Evolutionary conservation across 2,797 vertebrate genomes (phyloP).

Genomic region (Decapterus maruadsi): DNA sequence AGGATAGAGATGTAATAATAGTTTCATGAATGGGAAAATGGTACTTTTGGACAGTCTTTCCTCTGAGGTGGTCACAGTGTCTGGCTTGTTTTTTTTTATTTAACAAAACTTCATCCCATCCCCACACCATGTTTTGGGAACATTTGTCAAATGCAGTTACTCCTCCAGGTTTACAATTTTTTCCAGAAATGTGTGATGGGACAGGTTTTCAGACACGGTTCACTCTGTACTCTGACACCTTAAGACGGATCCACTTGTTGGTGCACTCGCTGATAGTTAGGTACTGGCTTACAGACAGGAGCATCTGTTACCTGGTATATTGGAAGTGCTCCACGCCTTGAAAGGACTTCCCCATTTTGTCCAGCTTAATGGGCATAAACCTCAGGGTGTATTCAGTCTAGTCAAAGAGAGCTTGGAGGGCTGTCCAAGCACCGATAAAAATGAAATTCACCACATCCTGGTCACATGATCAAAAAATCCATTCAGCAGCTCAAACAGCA

Average conservation of each 20-base stretch:
- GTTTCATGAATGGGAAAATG: background rate
- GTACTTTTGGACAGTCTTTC: background rate
- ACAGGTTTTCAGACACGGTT: background rate
- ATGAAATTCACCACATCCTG: slow-evolving; percentile 31
- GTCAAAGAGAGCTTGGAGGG: slow-evolving; percentile 13
- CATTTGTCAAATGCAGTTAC: background rate
- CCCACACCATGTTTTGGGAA: background rate
- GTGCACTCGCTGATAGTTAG: background rate
- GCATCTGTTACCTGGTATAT: background rate
- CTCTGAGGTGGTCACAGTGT: background rate
- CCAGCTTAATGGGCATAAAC: slow-evolving; percentile 8
- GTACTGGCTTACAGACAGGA: background rate
- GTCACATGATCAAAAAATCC: slow-evolving; percentile 22
- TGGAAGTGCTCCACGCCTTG: background rate
- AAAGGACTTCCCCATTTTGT: slow-evolving; percentile 3
- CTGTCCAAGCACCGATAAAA: slow-evolving; percentile 27
- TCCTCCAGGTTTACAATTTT: background rate
- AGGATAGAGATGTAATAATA: background rate
- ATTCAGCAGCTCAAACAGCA: slow-evolving; percentile 33
- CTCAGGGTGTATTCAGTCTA: slow-evolving; percentile 4
- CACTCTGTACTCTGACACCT: background rate
- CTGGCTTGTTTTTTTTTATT: background rate
- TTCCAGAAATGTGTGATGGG: no score
- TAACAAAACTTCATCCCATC: background rate
- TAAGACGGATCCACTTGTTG: background rate